Evolutionary conservation across 1,140 invertebrate species (phyloP).

Genomic region (Argopecten irradians): DNA sequence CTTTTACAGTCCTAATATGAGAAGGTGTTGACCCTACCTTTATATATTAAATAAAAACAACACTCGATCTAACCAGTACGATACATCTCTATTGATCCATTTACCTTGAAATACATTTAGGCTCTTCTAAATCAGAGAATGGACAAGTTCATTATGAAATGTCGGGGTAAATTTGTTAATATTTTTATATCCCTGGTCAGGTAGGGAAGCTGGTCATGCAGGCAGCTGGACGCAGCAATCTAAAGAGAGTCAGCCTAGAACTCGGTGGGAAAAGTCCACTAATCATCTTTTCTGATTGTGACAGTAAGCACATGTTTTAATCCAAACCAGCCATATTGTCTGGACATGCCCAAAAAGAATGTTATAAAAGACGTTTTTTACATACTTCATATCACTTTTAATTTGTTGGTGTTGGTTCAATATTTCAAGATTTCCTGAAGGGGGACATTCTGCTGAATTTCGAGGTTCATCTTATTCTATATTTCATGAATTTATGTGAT

Average conservation of each 20-base stretch:
- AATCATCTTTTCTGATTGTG: conserved; percentile 89
- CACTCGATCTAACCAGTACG: too few relatives aligned
- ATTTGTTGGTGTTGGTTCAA: background rate
- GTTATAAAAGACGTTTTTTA: background rate
- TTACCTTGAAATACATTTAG: background rate
- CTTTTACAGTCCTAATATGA: too few relatives aligned
- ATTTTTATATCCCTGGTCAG: conserved; percentile 69
- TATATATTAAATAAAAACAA: too few relatives aligned
- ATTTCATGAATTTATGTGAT: too few relatives aligned
- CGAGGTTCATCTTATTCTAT: too few relatives aligned
- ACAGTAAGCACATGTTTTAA: conserved; percentile 78
- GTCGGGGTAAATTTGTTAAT: background rate
- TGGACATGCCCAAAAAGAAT: background rate
- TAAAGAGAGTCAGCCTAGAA: conserved; percentile 92
- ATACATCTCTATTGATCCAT: too few relatives aligned
- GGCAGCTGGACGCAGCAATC: conserved; percentile 85
- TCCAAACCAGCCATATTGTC: background rate
- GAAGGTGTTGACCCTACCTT: too few relatives aligned
- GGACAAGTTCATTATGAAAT: too few relatives aligned
- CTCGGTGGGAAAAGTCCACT: conserved; percentile 93
- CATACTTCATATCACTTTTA: background rate
- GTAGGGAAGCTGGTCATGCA: conserved; percentile 86
- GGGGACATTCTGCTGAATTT: too few relatives aligned
- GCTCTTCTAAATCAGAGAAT: too few relatives aligned
- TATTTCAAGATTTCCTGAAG: too few relatives aligned